Base-by-base conservation (phyloP, 2,888 invertebrate species). In the Syritta pipiens region DNA sequence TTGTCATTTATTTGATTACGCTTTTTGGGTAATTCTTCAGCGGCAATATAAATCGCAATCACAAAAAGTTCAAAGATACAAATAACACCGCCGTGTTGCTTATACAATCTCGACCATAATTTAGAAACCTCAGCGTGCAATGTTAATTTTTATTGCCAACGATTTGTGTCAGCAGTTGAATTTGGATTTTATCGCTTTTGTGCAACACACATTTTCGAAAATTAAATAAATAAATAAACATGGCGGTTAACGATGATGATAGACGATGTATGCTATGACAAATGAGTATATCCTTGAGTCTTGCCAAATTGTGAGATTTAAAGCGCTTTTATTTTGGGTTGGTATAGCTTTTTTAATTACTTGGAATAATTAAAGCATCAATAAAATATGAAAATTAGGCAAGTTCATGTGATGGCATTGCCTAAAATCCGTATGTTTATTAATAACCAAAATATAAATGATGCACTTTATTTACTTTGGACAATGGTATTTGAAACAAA, bases 61-160 rank as follows among this genome's bases (percentile, higher is more conserved):
- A 12, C n/a, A 55, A 30, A 51, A 10, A 20, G 1, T 30, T 22
- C 7, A 32, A 46, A 30, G n/a, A 14, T 9, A 22, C 37, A 7
- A 9, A 20, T 14, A 9, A 17, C 3, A 24, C 1, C 4, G 9
- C 5, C 4, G 12, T 22, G 55, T 24, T 19, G 10, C 59, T 59
- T 59, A 51, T 57, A 57, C 55, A 67, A 67, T 48, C 19, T 57
- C 24, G 42, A 20, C 35, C 40, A 59, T 49, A 42, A 49, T 59
- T 59, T 49, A 44, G 42, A 51, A 69, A 69, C 59, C 42, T 20
- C 51, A 44, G 10, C 35, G 53, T 5, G 20, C 35, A 53, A 22
- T 46, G 60, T 53, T 53, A 71, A 71, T 71, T 62, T 62, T 30
- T 71, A 71, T 62, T 71, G 60, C 51, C 51, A 71, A 71, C 62